Base-by-base conservation (phyloP, 2,797 vertebrate species). In the Hemibagrus guttatus region DNA sequence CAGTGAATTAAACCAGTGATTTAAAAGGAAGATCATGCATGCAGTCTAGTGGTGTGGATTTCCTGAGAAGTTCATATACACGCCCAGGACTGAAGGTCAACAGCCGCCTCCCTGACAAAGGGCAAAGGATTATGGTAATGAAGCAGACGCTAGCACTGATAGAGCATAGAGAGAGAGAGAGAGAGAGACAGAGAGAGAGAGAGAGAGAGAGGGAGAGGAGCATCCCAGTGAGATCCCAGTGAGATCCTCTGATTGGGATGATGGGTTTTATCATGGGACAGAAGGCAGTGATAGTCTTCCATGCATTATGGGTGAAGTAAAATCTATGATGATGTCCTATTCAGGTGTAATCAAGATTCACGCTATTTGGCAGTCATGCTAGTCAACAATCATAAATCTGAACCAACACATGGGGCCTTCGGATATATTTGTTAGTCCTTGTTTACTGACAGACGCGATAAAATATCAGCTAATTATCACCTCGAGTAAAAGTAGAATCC, bases 11-110 rank as follows among this genome's bases (percentile, higher is more conserved):
- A 17, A 46, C 14, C 31, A 39, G 23, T 31, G 28, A 56, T 54
- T 58, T 58, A 14, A 54, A 68, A 31, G 56, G 28, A 28, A 81
- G 8, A 54, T 13, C 13, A 66, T 2, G 31, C 1, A 39, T n/a
- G 26, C 26, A 17, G 69, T 58, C 26, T 54, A 23, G n/a, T 39
- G 16, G 16, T 69, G 84, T 86, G 54, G 23, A 46, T 74, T 59
- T 63, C 69, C 35, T 63, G 23, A 78, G 78, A 80, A 86, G 83
- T 85, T 83, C n/a, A 52, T 28, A 68, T 63, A 61, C 90, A 88
- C 88, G 39, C 74, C 49, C 85, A 35, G 80, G 75, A 87, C 84
- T 85, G 86, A 93, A 93, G 94, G 95, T 95, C 94, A 95, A 92
- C 91, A 89, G 89, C 87, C 64, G 61, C 83, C 88, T 92, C 74